Conservation (phyloP, 2,888 invertebrate species). For the Ormyrus rosae region DNA sequence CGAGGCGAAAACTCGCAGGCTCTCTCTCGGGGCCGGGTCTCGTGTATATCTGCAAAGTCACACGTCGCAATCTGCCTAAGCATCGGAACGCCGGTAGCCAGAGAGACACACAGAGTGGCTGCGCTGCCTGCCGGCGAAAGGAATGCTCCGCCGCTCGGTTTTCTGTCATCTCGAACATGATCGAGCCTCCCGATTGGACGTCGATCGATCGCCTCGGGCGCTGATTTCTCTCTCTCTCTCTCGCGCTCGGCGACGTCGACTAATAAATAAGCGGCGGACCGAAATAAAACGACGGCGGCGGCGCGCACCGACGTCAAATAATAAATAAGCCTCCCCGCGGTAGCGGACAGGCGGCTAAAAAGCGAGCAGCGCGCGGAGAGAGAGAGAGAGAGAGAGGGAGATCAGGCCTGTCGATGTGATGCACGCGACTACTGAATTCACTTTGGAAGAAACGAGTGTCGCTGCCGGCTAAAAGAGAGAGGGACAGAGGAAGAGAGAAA, state of each 20-base stretch:
- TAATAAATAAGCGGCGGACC: slow-evolving; percentile 35
- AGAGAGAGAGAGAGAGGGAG: slow-evolving; percentile 16
- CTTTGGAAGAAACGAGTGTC: slow-evolving; percentile 50
- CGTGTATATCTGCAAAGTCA: too few relatives aligned
- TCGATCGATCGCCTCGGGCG: slow-evolving; percentile 19
- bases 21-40: too few relatives aligned
- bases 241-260: not conserved
- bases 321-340: slow-evolving; percentile 44
- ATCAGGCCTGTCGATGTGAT: slow-evolving; percentile 45
- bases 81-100: too few relatives aligned
- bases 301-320: slow-evolving; percentile 45
- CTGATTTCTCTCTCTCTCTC: slow-evolving; percentile 5
- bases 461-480: slow-evolving; percentile 25
- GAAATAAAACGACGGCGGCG: slow-evolving; percentile 2
- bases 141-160: not conserved
- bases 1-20: too few relatives aligned
- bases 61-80: too few relatives aligned
- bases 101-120: too few relatives aligned
- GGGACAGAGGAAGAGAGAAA: slow-evolving; percentile 18
- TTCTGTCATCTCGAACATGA: slow-evolving; percentile 21
- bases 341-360: slow-evolving; percentile 1
- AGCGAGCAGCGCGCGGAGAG: not conserved
- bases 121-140: too few relatives aligned
- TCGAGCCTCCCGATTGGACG: slow-evolving; percentile 23
- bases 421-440: slow-evolving; percentile 47